phyloP scores from a whole-genome alignment of 2,888 invertebrate species.

The Tuta absoluta region DNA sequence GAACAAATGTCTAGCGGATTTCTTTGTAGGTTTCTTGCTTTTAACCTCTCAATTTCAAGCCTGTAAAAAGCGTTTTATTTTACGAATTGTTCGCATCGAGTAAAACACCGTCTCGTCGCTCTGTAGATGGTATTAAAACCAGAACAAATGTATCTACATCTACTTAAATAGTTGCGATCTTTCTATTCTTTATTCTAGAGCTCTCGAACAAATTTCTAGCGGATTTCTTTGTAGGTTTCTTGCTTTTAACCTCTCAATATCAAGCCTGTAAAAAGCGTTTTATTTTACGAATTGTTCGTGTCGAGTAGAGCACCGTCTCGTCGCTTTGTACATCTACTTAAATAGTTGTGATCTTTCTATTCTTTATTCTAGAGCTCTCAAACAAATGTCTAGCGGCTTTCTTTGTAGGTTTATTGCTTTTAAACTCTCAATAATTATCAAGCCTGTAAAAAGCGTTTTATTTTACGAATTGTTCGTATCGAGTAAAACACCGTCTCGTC shows the following conservation, averaged over 20 bases:
- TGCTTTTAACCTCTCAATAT: neutral
- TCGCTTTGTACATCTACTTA: too few relatives aligned
- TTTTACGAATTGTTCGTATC: neutral
- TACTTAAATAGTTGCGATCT: too few relatives aligned
- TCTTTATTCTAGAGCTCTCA: slow-evolving; percentile 2
- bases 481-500: too few relatives aligned
- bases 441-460: neutral
- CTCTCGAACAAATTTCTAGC: neutral
- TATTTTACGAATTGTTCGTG: too few relatives aligned
- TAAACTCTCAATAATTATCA: neutral
- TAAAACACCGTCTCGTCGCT: too few relatives aligned
- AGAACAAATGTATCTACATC: too few relatives aligned
- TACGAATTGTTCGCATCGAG: too few relatives aligned
- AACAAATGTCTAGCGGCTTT: neutral
- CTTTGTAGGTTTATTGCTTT: neutral
- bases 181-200: slow-evolving; percentile 6
- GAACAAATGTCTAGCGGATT: neutral
- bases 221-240: neutral
- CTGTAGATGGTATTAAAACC: too few relatives aligned
- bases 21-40: neutral
- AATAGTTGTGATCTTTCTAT: too few relatives aligned
- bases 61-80: neutral
- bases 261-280: too few relatives aligned
- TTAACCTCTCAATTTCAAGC: neutral
- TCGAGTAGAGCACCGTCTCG: too few relatives aligned